Conservation (phyloP, 2,888 invertebrate species). For the Epicampocera succincta region DNA sequence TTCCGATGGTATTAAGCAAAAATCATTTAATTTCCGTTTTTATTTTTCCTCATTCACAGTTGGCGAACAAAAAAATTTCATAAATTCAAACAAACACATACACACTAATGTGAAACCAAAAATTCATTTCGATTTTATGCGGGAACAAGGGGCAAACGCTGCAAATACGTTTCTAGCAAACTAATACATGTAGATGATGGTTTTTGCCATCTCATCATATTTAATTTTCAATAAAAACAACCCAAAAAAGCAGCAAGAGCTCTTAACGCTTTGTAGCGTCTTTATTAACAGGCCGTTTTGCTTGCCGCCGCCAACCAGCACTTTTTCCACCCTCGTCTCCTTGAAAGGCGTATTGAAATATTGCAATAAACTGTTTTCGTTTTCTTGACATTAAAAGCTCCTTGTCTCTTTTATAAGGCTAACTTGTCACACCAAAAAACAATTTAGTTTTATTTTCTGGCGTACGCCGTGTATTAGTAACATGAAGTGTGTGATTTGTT, state of each 20-base stretch:
- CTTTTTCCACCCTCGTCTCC: background rate
- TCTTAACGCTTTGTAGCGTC: constrained; percentile 3
- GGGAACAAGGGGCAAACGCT: background rate
- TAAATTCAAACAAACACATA: background rate
- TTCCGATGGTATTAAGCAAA: constrained; percentile 80
- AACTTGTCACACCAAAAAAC: constrained; percentile 39
- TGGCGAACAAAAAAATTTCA: constrained; percentile 50
- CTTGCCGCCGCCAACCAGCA: background rate
- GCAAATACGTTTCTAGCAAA: background rate
- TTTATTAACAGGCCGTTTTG: background rate
- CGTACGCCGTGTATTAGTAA: constrained; percentile 57
- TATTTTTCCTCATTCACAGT: constrained; percentile 66
- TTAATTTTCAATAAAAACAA: constrained; percentile 38
- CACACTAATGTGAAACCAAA: background rate
- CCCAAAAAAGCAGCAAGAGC: background rate
- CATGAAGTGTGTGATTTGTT: constrained; percentile 77
- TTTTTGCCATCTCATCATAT: constrained; percentile 58
- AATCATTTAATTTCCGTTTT: constrained; percentile 80
- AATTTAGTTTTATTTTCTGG: constrained; percentile 26
- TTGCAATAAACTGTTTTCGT: constrained; percentile 46
- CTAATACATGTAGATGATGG: constrained; percentile 32
- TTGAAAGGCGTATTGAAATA: constrained; percentile 42
- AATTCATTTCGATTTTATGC: background rate
- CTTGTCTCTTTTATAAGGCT: background rate
- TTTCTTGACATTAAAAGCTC: constrained; percentile 34